Percentiles rank a stretch among this genome's conserved stretches.
Conservation (phyloP, 2,888 invertebrate genomes). For the Diaphora mendica region DNA sequence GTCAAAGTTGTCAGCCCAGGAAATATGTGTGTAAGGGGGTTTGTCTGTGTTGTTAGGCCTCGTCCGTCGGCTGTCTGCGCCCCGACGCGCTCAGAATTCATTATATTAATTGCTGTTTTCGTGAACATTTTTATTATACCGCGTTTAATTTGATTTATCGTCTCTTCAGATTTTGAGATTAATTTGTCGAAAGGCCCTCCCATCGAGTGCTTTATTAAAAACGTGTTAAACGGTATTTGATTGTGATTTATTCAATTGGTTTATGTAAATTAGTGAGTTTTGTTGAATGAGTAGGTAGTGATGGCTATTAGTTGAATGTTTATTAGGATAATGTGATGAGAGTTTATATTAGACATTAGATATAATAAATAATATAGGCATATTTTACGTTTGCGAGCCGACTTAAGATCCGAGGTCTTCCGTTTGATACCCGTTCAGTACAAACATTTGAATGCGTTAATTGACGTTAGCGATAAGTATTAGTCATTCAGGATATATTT, state of each 20-base stretch:
- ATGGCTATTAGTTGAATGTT: not conserved
- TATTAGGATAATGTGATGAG: not conserved
- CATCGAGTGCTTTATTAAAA: constrained; percentile 41
- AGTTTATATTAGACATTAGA: too few relatives aligned
- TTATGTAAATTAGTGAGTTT: constrained; percentile 18
- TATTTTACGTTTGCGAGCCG: not conserved
- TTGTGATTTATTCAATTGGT: constrained; percentile 35
- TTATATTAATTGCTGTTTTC: constrained; percentile 52
- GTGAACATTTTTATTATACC: constrained; percentile 48
- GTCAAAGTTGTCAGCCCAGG: constrained; percentile 72
- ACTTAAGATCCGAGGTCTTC: not conserved
- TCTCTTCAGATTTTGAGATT: constrained; percentile 40
- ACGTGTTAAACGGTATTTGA: constrained; percentile 34
- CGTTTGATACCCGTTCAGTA: not conserved
- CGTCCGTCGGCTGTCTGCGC: constrained; percentile 36
- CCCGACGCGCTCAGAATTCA: constrained; percentile 53
- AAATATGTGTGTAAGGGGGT: constrained; percentile 70
- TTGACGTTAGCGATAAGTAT: too few relatives aligned
- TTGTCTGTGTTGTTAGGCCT: constrained; percentile 43
- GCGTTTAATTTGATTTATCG: constrained; percentile 51
- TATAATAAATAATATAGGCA: too few relatives aligned
- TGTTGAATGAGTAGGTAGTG: not conserved
- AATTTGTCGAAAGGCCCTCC: constrained; percentile 34
- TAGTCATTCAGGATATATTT: not conserved
- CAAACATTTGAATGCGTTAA: not conserved